Base-by-base conservation (phyloP, 2,888 invertebrate species). In the Cheilosia vulpina region DNA sequence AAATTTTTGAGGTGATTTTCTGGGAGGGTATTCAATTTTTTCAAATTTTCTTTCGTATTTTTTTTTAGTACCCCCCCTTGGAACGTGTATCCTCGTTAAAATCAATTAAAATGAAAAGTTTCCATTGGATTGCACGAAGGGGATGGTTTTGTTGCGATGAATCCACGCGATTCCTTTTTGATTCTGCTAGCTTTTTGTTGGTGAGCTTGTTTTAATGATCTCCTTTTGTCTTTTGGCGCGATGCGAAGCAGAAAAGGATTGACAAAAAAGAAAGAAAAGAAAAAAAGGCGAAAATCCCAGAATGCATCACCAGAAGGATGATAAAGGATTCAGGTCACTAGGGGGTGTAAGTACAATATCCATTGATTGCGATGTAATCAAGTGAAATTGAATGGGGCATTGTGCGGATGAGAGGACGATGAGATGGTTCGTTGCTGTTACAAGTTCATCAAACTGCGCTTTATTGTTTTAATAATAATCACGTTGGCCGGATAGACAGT, bases 351-450 rank as follows among this genome's bases (percentile, higher is more conserved):
- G 83, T 50, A 80, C 80, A 85, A 85, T 85, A 76, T 66, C 84
- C 84, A 85, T 85, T 80, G 84, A 85, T 85, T 85, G 80, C 84
- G 66, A 85, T 85, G 80, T 85, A 80, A 80, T 80, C 80, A 80
- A 85, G 69, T 85, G 75, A 78, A 78, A 78, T 78, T 78, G 71
- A 80, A 84, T 80, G 75, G 71, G 43, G 19, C 62, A 41, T 55
- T 62, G 63, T 57, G 63, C 27, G 53, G 53, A 62, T 4, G 52
- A 65, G 57, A 34, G 50, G 27, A 24, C 38, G 62, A 62, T 24
- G 21, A 11, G 9, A 11, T 13, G 43, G 19, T 19, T n/a, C 13
- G 31, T 4, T 43, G 6, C 21, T 41, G 24, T 34, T 71, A 19
- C 11, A 27, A 43, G 55, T 72, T 83, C 72, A 78, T 72, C 66